A percentile compares a stretch with the other conserved stretches of the same genome.
phyloP scores from a whole-genome alignment of 2,888 invertebrate species.

The Ditylenchus weischeri region DNA sequence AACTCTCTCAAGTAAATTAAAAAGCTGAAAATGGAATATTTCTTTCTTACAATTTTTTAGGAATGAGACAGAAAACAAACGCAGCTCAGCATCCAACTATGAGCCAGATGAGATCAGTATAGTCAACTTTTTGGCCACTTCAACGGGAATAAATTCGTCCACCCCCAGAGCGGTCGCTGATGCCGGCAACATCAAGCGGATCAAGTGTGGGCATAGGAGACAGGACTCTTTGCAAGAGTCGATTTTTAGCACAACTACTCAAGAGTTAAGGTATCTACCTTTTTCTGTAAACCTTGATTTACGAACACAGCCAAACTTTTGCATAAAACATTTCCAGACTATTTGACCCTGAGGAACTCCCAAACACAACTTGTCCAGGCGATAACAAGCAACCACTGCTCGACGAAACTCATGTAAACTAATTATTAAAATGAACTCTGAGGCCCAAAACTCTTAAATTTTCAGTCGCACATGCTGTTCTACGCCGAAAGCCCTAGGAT shows the following conservation, averaged over 20 bases:
- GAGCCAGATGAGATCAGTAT: conserved; percentile 5
- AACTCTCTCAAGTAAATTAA: conserved; percentile 4
- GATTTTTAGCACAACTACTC: conserved; percentile 42
- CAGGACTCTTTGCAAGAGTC: conserved; percentile 54
- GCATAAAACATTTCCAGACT: conserved; percentile 14
- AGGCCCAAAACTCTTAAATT: too few species aligned
- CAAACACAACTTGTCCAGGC: conserved; percentile 39
- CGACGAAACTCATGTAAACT: conserved; percentile 69
- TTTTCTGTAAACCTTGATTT: not conserved
- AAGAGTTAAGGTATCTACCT: conserved; percentile 35
- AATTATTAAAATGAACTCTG: too few species aligned
- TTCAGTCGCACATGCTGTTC: conserved; percentile 72
- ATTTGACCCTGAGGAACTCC: conserved; percentile 42
- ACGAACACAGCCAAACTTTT: not conserved
- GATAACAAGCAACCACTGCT: conserved; percentile 60
- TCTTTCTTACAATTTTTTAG: not conserved
- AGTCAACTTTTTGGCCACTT: conserved; percentile 2
- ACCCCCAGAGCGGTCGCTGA: conserved; percentile 11
- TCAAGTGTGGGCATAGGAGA: conserved; percentile 44
- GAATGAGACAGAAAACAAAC: not conserved
- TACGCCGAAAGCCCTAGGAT: conserved; percentile 64
- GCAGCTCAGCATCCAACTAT: not conserved
- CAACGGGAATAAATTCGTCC: not conserved
- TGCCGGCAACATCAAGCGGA: conserved; percentile 31
- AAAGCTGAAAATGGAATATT: too few species aligned